Evolutionary conservation across 2,797 vertebrate species (phyloP).

Genomic region (Typhlichthys subterraneus): DNA sequence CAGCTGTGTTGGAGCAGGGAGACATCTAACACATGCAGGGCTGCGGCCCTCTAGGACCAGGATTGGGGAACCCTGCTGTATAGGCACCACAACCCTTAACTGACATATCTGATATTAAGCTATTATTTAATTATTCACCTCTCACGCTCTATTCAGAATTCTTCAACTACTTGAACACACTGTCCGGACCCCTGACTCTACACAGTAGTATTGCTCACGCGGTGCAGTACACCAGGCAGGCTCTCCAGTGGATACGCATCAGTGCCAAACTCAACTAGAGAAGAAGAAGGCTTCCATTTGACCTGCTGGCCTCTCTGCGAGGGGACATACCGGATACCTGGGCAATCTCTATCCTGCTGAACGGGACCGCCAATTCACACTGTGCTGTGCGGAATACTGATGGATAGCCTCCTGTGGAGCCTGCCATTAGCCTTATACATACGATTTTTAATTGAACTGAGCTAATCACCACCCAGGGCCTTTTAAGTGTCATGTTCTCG

Average conservation of each 20-base stretch:
- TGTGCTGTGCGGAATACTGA: constrained; percentile 14
- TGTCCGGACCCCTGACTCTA: constrained; percentile 94
- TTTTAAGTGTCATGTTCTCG: constrained; percentile 6
- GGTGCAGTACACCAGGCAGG: constrained; percentile 96
- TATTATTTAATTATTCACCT: not conserved
- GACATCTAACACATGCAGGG: too few species aligned
- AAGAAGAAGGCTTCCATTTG: constrained; percentile 12
- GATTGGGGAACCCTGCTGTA: too few species aligned
- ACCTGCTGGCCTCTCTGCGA: constrained; percentile 16
- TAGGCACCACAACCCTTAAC: not conserved
- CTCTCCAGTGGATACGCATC: constrained; percentile 95
- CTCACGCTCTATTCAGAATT: constrained; percentile 81
- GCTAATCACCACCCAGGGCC: constrained; percentile 6
- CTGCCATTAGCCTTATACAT: not conserved
- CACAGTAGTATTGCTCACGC: constrained; percentile 96
- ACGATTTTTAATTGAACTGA: constrained; percentile 32
- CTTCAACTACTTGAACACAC: constrained; percentile 95
- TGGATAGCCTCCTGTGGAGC: constrained; percentile 26
- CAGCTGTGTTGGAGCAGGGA: too few species aligned
- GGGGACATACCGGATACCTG: constrained; percentile 18
- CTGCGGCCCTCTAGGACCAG: too few species aligned
- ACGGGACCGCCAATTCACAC: constrained; percentile 11
- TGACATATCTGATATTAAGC: not conserved
- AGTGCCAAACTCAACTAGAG: constrained; percentile 86
- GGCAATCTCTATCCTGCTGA: constrained; percentile 33